phyloP scores from a whole-genome alignment of 1,140 invertebrate species.

The Aphaenogaster floridana region DNA sequence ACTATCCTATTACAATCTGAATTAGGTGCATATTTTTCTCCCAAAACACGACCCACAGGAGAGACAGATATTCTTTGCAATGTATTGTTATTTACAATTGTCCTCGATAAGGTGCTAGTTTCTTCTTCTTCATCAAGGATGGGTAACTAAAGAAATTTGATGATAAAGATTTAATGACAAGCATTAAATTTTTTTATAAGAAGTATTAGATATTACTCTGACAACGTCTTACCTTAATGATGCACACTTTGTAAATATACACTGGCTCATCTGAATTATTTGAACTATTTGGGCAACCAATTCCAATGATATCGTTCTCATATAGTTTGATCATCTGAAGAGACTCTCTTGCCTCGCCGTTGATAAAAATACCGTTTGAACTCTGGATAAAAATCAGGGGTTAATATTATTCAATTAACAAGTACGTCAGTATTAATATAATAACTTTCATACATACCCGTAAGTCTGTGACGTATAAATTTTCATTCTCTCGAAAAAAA shows the following conservation, averaged over 20 bases:
- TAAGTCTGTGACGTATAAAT: conserved; percentile 73
- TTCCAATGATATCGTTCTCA: conserved; percentile 74
- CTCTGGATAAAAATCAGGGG: conserved; percentile 68
- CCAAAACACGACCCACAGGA: background rate
- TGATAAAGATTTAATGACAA: conserved; percentile 5
- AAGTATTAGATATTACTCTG: background rate
- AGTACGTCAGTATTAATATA: background rate
- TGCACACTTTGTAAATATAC: conserved; percentile 69
- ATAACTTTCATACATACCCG: conserved; percentile 63
- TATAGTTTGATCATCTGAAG: conserved; percentile 46
- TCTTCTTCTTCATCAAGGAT: background rate
- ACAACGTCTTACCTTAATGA: conserved; percentile 41
- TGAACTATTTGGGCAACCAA: conserved; percentile 69
- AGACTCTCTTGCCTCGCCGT: conserved; percentile 50
- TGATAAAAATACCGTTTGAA: conserved; percentile 77
- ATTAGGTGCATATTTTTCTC: conserved; percentile 4
- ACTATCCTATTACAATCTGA: background rate
- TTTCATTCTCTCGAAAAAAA: conserved; percentile 63
- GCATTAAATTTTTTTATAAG: background rate
- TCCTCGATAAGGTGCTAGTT: background rate
- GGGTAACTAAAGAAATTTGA: background rate
- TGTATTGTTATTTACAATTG: conserved; percentile 19
- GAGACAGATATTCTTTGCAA: background rate
- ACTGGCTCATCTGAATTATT: background rate
- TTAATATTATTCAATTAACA: conserved; percentile 13